Evolutionary conservation across 1,140 invertebrate species (phyloP), one percentile per base, ranked within the genome.

Genomic region (Drusus annulatus): DNA sequence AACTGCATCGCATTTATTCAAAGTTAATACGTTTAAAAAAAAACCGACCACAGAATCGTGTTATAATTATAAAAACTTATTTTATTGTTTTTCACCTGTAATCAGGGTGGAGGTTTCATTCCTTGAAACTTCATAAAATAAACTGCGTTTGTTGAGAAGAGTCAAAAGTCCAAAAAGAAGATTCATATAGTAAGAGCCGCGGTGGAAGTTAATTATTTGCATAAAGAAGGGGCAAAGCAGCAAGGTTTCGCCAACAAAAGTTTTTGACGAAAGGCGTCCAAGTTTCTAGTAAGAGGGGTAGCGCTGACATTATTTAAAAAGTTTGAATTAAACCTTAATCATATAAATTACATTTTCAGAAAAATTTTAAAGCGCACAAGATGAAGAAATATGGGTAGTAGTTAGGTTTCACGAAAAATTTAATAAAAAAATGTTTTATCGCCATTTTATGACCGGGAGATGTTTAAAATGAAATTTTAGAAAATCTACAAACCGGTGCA

Each of bases 201-300:
- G 74, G 69, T 73, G 25, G 76, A 82, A 82, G 81, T 79, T 82
- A 82, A 82, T 82, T 82, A 82, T 82, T 82, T 82, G 81, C 81
- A 82, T 82, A 79, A 82, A 79, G 81, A 79, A 71, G 77, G 68
- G 74, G 73, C 81, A 79, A 74, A 36, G 69, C 76, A 76, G 77
- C 56, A 73, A 77, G 74, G 77, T 82, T 79, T 82, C 21, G 58
- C 65, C 56, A 79, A 79, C 81, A 78, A 79, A 82, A 82, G 71
- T 82, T 82, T 74, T 82, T 82, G 81, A 82, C 81, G 78, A 79
- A 82, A 82, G 81, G 73, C 56, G 62, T 65, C 74, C 54, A 71
- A 79, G 76, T 79, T 79, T 71, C 65, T 77, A 68, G 23, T 69
- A 21, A 36, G 21, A 23, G 76, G 63, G 76, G 51, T 54, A 54